Base-by-base conservation (phyloP, 2,888 invertebrate genomes). In the Arge pagana region DNA sequence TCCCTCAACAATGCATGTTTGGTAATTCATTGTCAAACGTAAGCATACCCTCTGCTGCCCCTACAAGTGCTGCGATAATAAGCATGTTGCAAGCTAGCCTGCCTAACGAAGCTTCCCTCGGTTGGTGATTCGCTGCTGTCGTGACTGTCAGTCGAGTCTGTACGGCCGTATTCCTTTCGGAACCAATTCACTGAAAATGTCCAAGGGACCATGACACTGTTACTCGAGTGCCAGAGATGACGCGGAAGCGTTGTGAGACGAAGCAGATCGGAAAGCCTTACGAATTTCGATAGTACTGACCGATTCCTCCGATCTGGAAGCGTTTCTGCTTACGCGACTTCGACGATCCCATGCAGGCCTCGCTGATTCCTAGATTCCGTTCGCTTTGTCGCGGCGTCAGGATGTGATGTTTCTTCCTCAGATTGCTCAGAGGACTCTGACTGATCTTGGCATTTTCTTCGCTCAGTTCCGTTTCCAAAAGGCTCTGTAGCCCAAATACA, bases 361-460 rank as follows among this genome's bases (percentile, higher is more conserved):
- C 82, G 2, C 74, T 83, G 66, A 70, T 82, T 67, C 82, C 82
- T 24, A 93, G 80, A 41, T 89, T 87, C 11, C 88, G 82, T 69
- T 92, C 92, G 31, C 92, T 92, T 62, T 91, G 91, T n/a, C 91
- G 80, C 33, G 92, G 91, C 0, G 92, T 92, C 19, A 92, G 76
- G 36, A 90, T 86, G 65, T 87, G 84, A 58, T 86, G 85, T 43
- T 90, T 87, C 45, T 89, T 86, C 4, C 90, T 82, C 30, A 87
- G 71, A 67, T 89, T 90, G 2, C 88, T 87, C 45, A 90, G 70
- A 1, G 90, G 90, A 45, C 90, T 90, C 71, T 91, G 91, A 62
- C 88, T 89, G 2, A 84, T 81, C 59, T 89, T 85, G 13, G 81
- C 80, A 55, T 82, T 83, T 60, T 92, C 92, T 37, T 89, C 89